Evolutionary conservation across 2,888 invertebrate species (phyloP).

Genomic region (Liodrosophila aerea): DNA sequence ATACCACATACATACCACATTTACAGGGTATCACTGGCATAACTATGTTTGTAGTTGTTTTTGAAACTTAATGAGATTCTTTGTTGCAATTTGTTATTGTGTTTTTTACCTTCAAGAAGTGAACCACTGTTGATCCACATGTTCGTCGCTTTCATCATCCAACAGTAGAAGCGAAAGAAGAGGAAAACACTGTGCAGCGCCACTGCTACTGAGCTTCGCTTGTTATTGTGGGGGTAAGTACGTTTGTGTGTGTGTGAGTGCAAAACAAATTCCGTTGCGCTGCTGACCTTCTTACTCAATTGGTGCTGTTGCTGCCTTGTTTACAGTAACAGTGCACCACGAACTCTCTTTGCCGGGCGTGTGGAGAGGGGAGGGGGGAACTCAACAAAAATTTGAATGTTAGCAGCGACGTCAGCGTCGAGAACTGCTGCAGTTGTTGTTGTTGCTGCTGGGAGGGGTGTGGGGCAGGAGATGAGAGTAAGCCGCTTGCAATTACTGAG

Average conservation of each 20-base stretch:
- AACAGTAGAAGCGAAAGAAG: slow-evolving; percentile 62
- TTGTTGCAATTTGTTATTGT: slow-evolving; percentile 4
- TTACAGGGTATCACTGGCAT: no score
- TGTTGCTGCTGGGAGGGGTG: no score
- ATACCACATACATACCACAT: no score
- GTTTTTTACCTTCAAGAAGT: slow-evolving; percentile 67
- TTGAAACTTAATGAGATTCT: no score
- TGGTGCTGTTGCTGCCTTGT: slow-evolving; percentile 18
- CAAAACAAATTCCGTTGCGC: slow-evolving; percentile 16
- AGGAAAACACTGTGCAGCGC: slow-evolving; percentile 62
- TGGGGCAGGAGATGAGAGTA: no score
- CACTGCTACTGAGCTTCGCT: slow-evolving; percentile 48
- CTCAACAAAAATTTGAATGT: slow-evolving; percentile 20
- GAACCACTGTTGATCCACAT: slow-evolving; percentile 72
- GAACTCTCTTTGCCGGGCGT: slow-evolving; percentile 38
- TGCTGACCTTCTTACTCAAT: slow-evolving; percentile 50
- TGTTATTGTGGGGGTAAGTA: slow-evolving; percentile 10
- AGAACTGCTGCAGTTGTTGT: no score
- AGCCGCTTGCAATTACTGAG: no score
- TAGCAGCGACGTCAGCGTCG: slow-evolving; percentile 26
- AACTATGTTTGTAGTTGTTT: no score
- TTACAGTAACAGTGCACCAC: slow-evolving; percentile 13
- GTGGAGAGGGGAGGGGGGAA: slow-evolving; percentile 1
- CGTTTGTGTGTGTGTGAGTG: slow-evolving; percentile 1
- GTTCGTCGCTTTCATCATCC: slow-evolving; percentile 55